A percentile compares a stretch with the other conserved stretches of the same genome.
Conservation (phyloP, 2,797 vertebrate genomes). For the Urocyon cinereoargenteus region DNA sequence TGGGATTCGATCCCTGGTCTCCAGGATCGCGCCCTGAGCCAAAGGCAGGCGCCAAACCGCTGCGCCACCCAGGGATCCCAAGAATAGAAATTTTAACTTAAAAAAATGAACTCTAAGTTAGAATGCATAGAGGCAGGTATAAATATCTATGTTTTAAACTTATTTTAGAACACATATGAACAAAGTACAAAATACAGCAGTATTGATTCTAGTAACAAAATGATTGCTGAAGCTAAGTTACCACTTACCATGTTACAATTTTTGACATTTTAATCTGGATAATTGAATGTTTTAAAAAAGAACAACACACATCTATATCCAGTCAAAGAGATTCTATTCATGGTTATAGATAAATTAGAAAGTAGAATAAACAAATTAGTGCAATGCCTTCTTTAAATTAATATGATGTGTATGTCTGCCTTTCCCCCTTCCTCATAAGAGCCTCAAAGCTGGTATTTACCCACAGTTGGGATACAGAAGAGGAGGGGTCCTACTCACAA, state of each 20-base stretch:
- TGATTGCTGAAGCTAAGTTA: neutral
- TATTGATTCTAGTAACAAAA: neutral
- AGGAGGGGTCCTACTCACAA: neutral
- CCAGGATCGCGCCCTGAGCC: too few relatives aligned
- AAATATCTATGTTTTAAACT: neutral
- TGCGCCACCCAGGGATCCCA: too few relatives aligned
- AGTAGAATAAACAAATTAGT: neutral
- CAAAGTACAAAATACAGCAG: neutral
- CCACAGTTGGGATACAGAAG: neutral
- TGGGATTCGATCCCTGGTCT: too few relatives aligned
- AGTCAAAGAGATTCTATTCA: neutral
- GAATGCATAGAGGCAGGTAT: neutral
- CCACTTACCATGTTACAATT: neutral
- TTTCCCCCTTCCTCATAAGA: neutral
- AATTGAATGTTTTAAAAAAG: neutral
- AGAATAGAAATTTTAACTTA: neutral
- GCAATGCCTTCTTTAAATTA: neutral
- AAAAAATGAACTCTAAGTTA: neutral
- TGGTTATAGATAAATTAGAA: neutral
- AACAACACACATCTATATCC: neutral
- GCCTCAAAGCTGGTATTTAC: neutral
- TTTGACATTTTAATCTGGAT: neutral
- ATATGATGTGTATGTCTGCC: neutral
- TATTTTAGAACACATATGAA: constrained; percentile 10
- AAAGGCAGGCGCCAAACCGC: too few relatives aligned